A percentile compares a stretch with the other conserved stretches of the same genome.
phyloP scores from a whole-genome alignment of 2,113 vertebrate genomes.

The Corynorhinus townsendii region DNA sequence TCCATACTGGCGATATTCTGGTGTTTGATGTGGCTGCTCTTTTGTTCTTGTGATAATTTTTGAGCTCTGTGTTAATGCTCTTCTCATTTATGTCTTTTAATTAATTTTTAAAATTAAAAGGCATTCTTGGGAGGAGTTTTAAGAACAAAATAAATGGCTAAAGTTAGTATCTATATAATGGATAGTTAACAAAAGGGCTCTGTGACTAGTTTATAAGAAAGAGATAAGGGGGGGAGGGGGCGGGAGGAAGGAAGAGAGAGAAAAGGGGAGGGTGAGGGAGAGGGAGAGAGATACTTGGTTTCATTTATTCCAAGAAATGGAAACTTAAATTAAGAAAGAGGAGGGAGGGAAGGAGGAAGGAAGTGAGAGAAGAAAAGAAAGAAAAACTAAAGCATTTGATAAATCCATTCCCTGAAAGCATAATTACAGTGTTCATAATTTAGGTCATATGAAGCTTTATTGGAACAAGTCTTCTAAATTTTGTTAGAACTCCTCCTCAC shows the following conservation, averaged over 20 bases:
- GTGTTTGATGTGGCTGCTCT: neutral
- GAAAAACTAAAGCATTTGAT: neutral
- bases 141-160: neutral
- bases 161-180: neutral
- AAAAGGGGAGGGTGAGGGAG: too few relatives aligned
- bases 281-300: neutral
- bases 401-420: neutral
- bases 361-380: neutral
- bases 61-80: neutral
- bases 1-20: neutral
- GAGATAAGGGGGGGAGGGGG: neutral
- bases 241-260: too few relatives aligned
- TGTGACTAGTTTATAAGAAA: neutral
- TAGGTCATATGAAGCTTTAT: neutral
- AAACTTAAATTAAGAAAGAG: neutral
- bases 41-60: neutral
- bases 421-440: neutral
- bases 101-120: neutral
- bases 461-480: neutral
- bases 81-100: neutral
- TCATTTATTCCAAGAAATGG: neutral
- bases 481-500: neutral
- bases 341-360: neutral
- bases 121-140: neutral
- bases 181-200: neutral